A percentile compares a stretch with the other conserved stretches of the same genome.
Conservation (phyloP, 2,888 invertebrate genomes). For the Molorchus minor region DNA sequence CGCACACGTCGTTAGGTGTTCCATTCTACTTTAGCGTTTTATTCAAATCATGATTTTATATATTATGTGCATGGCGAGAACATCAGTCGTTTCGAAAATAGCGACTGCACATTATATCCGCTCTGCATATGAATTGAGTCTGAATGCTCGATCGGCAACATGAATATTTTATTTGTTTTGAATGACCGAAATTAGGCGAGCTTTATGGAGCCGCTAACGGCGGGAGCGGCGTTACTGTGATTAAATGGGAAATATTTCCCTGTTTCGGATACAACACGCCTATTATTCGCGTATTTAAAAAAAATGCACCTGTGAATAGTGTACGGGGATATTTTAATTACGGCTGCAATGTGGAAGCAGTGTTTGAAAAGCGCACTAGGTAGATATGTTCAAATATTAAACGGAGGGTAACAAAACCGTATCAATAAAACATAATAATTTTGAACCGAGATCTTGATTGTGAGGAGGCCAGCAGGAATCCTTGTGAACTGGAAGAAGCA, state of each 20-base stretch:
- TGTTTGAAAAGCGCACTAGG: too few species aligned
- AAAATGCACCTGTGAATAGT: too few species aligned
- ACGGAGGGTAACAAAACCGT: too few species aligned
- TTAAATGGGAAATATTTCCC: constrained; percentile 13
- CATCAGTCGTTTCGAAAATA: constrained; percentile 53
- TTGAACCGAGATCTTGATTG: too few species aligned
- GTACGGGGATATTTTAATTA: too few species aligned
- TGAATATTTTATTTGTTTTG: constrained; percentile 45
- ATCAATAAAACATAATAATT: too few species aligned
- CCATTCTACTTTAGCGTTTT: constrained; percentile 46
- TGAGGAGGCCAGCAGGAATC: too few species aligned
- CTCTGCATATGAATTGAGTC: constrained; percentile 51
- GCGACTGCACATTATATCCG: constrained; percentile 50
- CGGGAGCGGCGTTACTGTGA: constrained; percentile 8
- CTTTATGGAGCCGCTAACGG: constrained; percentile 2
- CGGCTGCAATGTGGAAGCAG: too few species aligned
- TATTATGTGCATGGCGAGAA: constrained; percentile 49
- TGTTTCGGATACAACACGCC: too few species aligned
- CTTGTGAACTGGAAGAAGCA: too few species aligned
- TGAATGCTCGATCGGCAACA: constrained; percentile 42
- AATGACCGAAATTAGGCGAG: constrained; percentile 22
- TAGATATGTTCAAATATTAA: too few species aligned
- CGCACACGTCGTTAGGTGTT: constrained; percentile 27
- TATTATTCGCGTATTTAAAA: too few species aligned
- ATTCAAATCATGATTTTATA: constrained; percentile 53